Evolutionary conservation across 2,888 invertebrate species (phyloP).

Genomic region (Epicampocera succincta): DNA sequence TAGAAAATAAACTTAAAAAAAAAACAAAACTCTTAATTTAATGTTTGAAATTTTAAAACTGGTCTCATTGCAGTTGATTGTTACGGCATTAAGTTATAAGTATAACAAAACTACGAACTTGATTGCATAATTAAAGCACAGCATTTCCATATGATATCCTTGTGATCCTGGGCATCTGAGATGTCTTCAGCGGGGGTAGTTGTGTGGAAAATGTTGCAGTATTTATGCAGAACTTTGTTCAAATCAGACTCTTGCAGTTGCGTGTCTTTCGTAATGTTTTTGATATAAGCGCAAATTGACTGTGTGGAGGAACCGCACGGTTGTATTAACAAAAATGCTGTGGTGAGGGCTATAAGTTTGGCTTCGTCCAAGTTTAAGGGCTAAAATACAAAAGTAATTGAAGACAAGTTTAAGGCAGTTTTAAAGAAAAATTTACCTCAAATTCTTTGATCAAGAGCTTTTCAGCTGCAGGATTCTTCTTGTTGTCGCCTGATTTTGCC

Average conservation of each 20-base stretch:
- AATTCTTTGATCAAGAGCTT: neutral
- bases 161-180: conserved; percentile 87
- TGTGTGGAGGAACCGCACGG: conserved; percentile 95
- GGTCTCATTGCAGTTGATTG: conserved; percentile 61
- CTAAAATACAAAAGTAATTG: conserved; percentile 12
- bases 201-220: conserved; percentile 90
- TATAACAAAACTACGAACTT: conserved; percentile 30
- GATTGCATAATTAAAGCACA: conserved; percentile 82
- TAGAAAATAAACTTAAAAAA: conserved; percentile 5
- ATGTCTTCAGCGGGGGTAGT: conserved; percentile 78
- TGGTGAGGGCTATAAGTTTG: conserved; percentile 91
- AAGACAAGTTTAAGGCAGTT: too few species aligned
- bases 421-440: conserved; percentile 17
- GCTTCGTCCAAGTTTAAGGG: conserved; percentile 83
- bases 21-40: conserved; percentile 1
- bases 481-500: conserved; percentile 14
- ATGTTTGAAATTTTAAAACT: conserved; percentile 38
- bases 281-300: conserved; percentile 94
- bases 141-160: conserved; percentile 90
- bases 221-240: conserved; percentile 89
- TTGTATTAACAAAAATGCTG: conserved; percentile 93
- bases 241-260: conserved; percentile 88
- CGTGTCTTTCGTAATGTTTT: conserved; percentile 87
- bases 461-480: conserved; percentile 15
- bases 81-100: conserved; percentile 16